Base-by-base conservation (phyloP, 1,140 invertebrate genomes). In the Plodia interpunctella region DNA sequence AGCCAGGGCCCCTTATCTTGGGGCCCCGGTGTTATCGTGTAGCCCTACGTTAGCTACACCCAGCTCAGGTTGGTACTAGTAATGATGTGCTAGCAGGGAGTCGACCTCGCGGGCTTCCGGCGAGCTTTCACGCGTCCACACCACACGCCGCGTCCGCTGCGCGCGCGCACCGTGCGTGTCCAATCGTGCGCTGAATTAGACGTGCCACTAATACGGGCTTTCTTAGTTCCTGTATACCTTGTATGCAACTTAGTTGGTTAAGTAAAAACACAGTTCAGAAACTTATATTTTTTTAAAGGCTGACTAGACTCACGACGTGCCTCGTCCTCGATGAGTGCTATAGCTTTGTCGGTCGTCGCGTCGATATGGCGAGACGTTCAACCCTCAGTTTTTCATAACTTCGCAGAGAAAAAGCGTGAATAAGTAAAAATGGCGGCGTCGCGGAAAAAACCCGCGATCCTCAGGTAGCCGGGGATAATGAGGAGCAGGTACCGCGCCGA, bases 181-280 rank as follows among this genome's bases (percentile, higher is more conserved):
- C 20, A 57, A 57, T 57, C 56, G 56, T 57, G 56, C 44, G 56
- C 44, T 28, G 56, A 57, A 57, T 57, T 20, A 50, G 44, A 49
- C 25, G 44, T 10, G 38, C n/a, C 15, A 17, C 13, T 44, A 44
- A 44, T 44, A n/a, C 38, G 38, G 13, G 38, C 13, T 44, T 44
- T 44, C 8, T 17, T 44, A 15, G 38, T 44, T 44, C 38, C 13
- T 44, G 13, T 44, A 15, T 44, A 28, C 28, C 3, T 9, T 28
- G n/a, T n/a, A 25, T 25, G 6, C 21, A 25, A 25, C 21, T 32
- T 32, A 32, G 30, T 11, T 4, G 6, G 6, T 32, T n/a, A n/a
- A n/a, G n/a, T n/a, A n/a, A n/a, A n/a, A n/a, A n/a, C n/a, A n/a
- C n/a, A n/a, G n/a, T n/a, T n/a, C 4, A 10, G 11, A 32, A 32